Evolutionary conservation across 2,797 vertebrate genomes (phyloP).

Genomic region (Chaenodraco wilsoni): DNA sequence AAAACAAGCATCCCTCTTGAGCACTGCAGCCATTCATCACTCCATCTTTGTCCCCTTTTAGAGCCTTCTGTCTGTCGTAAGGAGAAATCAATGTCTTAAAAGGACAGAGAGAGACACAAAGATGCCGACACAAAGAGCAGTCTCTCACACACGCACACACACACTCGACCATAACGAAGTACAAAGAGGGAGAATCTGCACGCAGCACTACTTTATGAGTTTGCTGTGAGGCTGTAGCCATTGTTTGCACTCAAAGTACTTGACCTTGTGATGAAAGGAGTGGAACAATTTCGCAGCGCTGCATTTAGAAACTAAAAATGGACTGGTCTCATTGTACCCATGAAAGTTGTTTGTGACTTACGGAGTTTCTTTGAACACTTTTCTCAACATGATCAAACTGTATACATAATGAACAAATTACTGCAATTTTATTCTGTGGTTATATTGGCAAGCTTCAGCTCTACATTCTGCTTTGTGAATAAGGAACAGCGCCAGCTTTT

Average conservation of each 20-base stretch:
- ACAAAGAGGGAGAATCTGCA: slow-evolving; percentile 57
- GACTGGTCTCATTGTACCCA: slow-evolving; percentile 42
- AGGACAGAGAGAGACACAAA: slow-evolving; percentile 58
- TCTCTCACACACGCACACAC: slow-evolving; percentile 23
- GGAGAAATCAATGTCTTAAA: slow-evolving; percentile 78
- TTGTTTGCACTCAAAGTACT: slow-evolving; percentile 70
- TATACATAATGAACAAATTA: slow-evolving; percentile 19
- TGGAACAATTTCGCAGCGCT: slow-evolving; percentile 53
- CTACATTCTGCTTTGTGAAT: neutral
- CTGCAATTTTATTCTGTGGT: slow-evolving; percentile 6
- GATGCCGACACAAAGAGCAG: slow-evolving; percentile 67
- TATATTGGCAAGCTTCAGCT: neutral
- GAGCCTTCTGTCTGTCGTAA: slow-evolving; percentile 64
- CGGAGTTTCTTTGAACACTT: slow-evolving; percentile 31
- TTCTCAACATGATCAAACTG: slow-evolving; percentile 32
- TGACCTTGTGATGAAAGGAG: slow-evolving; percentile 74
- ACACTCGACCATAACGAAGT: slow-evolving; percentile 30
- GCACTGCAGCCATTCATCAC: slow-evolving; percentile 79
- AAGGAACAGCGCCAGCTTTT: neutral
- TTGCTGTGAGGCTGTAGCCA: slow-evolving; percentile 51
- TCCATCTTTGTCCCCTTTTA: slow-evolving; percentile 77
- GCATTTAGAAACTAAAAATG: slow-evolving; percentile 53
- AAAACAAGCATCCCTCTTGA: slow-evolving; percentile 79
- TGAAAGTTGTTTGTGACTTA: slow-evolving; percentile 43
- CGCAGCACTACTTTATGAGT: slow-evolving; percentile 59